These are phyloP conservation scores for Emydoidea blandingii DNA, from an alignment of 2,797 vertebrate species.

Conservation along the genomic window DNA sequence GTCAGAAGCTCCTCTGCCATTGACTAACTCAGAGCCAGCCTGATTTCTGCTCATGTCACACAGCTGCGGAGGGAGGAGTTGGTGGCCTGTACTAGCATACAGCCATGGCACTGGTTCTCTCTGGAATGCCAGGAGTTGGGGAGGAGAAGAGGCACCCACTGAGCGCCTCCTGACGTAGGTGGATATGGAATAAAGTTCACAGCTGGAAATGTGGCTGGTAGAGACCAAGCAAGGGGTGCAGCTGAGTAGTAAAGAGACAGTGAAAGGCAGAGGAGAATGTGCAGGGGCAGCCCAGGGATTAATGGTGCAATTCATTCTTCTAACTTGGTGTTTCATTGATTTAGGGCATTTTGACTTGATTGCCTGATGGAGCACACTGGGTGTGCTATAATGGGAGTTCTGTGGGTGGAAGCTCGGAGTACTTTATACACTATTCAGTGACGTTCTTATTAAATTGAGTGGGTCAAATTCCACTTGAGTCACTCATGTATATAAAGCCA, in stretches of 20 bases:
- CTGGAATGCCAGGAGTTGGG: neutral
- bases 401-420: slow-evolving; percentile 10
- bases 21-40: neutral
- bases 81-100: neutral
- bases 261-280: neutral
- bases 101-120: neutral
- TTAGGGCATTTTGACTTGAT: slow-evolving; percentile 36
- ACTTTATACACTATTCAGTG: neutral
- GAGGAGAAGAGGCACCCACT: neutral
- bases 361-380: neutral
- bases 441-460: neutral
- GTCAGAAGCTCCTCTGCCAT: neutral
- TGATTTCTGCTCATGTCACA: neutral
- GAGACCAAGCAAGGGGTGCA: neutral
- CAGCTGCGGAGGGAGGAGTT: neutral
- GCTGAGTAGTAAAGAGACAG: slow-evolving; percentile 35
- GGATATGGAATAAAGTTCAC: neutral
- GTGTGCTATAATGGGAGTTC: neutral
- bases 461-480: neutral
- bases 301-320: slow-evolving; percentile 22
- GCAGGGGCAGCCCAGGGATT: slow-evolving; percentile 6
- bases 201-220: neutral
- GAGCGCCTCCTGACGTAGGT: neutral
- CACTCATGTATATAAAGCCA: neutral
- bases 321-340: slow-evolving; percentile 3